phyloP scores from a whole-genome alignment of 2,888 invertebrate genomes.

The Meteorus cinctellus region DNA sequence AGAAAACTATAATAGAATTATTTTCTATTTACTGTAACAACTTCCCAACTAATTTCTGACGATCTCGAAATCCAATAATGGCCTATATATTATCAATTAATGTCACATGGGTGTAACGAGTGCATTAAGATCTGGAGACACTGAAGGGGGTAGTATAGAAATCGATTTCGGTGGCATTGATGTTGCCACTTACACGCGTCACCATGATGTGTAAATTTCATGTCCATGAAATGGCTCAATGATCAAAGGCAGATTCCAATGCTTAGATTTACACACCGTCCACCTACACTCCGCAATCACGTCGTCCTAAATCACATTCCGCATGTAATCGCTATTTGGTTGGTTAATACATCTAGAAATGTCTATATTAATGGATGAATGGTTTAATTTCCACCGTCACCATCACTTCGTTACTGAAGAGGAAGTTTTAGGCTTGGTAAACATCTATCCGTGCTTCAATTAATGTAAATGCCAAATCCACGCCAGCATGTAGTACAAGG shows the following conservation, averaged over 20 bases:
- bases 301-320: not conserved
- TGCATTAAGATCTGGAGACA: not conserved
- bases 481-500: too few relatives aligned
- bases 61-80: not conserved
- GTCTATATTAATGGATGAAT: not conserved
- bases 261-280: not conserved
- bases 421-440: not conserved
- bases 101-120: not conserved
- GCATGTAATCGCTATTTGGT: not conserved
- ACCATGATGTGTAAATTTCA: not conserved
- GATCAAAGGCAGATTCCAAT: conserved; percentile 1
- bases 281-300: not conserved
- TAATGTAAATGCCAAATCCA: not conserved
- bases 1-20: not conserved
- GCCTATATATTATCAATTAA: not conserved
- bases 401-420: not conserved
- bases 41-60: not conserved
- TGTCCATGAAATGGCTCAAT: not conserved
- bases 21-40: not conserved
- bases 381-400: not conserved
- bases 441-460: not conserved
- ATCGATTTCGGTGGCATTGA: not conserved
- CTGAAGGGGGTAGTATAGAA: not conserved
- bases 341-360: not conserved
- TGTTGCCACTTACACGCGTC: not conserved